Evolutionary conservation across 2,113 vertebrate genomes (phyloP).

Genomic region (Cynopterus brachyotis): DNA sequence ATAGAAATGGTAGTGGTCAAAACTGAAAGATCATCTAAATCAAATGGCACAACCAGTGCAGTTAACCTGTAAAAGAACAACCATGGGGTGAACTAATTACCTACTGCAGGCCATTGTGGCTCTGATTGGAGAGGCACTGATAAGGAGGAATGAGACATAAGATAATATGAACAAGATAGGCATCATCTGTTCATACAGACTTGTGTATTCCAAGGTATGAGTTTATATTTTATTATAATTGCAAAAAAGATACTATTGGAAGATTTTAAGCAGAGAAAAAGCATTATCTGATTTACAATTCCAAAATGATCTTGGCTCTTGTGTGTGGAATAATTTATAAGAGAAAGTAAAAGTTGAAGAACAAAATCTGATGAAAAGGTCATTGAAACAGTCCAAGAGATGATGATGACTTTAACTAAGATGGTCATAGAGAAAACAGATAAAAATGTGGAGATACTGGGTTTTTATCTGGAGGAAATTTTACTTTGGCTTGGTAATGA

Average conservation of each 20-base stretch:
- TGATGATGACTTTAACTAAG: background rate
- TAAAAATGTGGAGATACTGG: background rate
- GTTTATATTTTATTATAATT: background rate
- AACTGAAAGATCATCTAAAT: background rate
- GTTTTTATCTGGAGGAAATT: background rate
- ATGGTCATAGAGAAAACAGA: background rate
- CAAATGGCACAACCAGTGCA: background rate
- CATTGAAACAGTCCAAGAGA: background rate
- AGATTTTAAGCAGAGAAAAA: background rate
- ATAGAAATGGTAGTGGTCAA: background rate
- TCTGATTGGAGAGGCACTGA: background rate
- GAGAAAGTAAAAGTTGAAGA: background rate
- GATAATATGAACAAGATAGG: background rate
- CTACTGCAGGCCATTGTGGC: background rate
- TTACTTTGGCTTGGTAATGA: background rate
- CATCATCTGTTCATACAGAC: background rate
- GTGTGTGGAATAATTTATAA: background rate
- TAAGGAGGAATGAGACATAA: background rate
- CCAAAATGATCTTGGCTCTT: background rate
- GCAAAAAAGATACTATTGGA: background rate
- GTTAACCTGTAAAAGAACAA: background rate
- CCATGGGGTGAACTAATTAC: background rate
- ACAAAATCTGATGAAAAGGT: background rate
- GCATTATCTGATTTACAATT: background rate
- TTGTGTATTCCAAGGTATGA: background rate